These are phyloP conservation scores for Polia nebulosa DNA, from an alignment of 2,888 invertebrate species.

Conservation along the genomic window DNA sequence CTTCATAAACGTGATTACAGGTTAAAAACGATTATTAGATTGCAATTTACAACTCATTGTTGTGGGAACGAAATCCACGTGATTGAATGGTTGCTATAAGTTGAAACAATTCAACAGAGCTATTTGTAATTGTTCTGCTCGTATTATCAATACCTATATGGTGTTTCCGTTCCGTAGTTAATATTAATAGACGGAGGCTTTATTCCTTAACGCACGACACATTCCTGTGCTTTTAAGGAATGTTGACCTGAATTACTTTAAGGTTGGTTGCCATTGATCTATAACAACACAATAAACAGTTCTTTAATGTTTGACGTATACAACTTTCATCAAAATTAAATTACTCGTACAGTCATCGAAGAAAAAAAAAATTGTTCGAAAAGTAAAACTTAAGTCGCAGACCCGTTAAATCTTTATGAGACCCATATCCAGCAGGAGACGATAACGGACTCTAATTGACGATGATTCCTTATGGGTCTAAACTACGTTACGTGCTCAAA, in stretches of 20 bases:
- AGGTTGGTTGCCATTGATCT: not conserved
- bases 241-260: conserved; percentile 6
- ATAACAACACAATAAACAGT: not conserved
- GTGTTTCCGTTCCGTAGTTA: conserved; percentile 24
- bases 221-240: conserved; percentile 18
- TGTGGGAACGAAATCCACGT: conserved; percentile 65
- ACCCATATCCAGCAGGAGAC: not conserved
- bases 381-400: not conserved
- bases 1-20: conserved; percentile 83
- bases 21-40: conserved; percentile 82
- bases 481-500: conserved; percentile 1
- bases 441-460: conserved; percentile 2
- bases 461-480: conserved; percentile 9
- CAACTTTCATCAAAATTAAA: no score
- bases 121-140: conserved; percentile 37
- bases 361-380: not conserved
- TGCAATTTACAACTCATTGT: conserved; percentile 79
- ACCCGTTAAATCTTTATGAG: conserved; percentile 1
- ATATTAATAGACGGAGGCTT: conserved; percentile 24
- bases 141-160: conserved; percentile 10
- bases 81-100: conserved; percentile 60
- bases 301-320: not conserved
- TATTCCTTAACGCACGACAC: conserved; percentile 13
- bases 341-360: no score
- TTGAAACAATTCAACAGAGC: conserved; percentile 43